phyloP scores from a whole-genome alignment of 2,888 invertebrate genomes.

The Odontocerum albicorne region DNA sequence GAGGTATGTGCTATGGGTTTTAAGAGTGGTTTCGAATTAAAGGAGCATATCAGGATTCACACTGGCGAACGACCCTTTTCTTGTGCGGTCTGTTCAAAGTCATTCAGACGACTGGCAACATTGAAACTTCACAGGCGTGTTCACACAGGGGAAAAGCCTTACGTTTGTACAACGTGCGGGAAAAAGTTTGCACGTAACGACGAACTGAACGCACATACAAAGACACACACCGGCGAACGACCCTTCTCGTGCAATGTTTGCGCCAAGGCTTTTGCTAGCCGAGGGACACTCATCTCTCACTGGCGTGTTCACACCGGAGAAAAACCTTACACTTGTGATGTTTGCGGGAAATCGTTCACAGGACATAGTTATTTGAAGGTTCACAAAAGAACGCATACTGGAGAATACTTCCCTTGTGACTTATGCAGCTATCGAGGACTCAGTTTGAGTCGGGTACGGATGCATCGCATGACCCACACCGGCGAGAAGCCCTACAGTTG shows the following conservation, averaged over 20 bases:
- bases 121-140: slow-evolving; percentile 45
- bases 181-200: background rate
- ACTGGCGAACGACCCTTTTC: slow-evolving; percentile 53
- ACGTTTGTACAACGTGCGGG: no score
- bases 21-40: background rate
- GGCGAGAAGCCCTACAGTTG: background rate
- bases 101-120: slow-evolving; percentile 47
- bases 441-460: background rate
- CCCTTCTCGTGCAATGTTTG: background rate
- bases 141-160: background rate
- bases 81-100: slow-evolving; percentile 56
- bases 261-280: background rate
- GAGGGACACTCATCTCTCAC: background rate
- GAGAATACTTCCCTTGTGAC: background rate
- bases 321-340: background rate
- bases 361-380: background rate
- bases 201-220: background rate
- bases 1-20: slow-evolving; percentile 43
- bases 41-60: slow-evolving; percentile 49
- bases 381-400: background rate
- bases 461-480: background rate
- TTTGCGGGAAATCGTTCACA: background rate
- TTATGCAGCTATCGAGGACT: background rate
- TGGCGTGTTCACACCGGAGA: background rate
- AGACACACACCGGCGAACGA: background rate